Evolutionary conservation across 1,140 invertebrate species (phyloP), one percentile per base, ranked within the genome.

Genomic region (Apolygus lucorum): DNA sequence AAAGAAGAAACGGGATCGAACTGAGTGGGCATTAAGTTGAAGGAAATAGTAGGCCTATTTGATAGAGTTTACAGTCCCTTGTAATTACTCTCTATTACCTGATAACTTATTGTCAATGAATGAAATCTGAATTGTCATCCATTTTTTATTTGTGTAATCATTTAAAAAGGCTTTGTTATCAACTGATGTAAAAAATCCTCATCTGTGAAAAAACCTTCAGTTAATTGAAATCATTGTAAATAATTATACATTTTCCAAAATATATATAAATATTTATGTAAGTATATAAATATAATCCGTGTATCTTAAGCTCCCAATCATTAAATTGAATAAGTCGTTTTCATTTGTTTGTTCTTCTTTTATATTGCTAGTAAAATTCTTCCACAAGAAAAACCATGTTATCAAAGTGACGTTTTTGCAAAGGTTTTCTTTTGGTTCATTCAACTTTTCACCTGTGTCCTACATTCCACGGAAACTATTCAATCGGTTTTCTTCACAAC

Each of bases 41-140:
- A 21, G 34, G 68, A 42, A 64, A 59, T 34, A 63, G 68, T 63
- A 69, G 68, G 68, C 68, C 68, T 69, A 69, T 69, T 42, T 26
- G 28, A 64, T 64, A 26, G 63, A 27, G 63, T 64, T 64, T 28
- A 64, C 63, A 26, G 14, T 64, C 63, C 63, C 24, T 64, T 28
- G 4, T 64, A 24, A 59, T n/a, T n/a, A n/a, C 54, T 62, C 8
- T 62, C 22, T 22, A n/a, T 11, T 62, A 62, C 24, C 8, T n/a
- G 4, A 11, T 62, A n/a, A 8, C 8, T 62, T 14, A 8, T 4
- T 62, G 17, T 49, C 34, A 49, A 11, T 49, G 34, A 49, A 17
- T 17, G 17, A 49, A 49, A 8, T 49, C 17, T 49, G 17, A 49
- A 49, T 49, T 49, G 34, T 49, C 34, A 49, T 49, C 8, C 34